Percentiles rank a stretch among this genome's conserved stretches.
These are phyloP conservation scores for Chymomyza amoena DNA, from an alignment of 2,888 invertebrate species.

Conservation along the genomic window DNA sequence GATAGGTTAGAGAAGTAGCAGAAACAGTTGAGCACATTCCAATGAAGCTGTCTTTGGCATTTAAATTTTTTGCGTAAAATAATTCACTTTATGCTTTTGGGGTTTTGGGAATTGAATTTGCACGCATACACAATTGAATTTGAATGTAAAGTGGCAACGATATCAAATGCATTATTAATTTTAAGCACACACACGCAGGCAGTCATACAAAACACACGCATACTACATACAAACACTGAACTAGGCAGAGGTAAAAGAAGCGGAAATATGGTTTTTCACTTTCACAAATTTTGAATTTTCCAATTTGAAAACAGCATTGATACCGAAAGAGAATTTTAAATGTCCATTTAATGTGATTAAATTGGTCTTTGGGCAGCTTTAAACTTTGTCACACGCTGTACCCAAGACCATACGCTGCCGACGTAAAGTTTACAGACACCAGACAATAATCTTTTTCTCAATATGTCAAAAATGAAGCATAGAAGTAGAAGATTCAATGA, in stretches of 20 bases:
- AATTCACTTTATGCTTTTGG: conserved; percentile 72
- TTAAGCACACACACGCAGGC: conserved; percentile 14
- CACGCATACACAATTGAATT: conserved; percentile 76
- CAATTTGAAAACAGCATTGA: conserved; percentile 6
- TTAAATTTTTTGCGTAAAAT: conserved; percentile 63
- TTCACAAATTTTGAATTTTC: conserved; percentile 25
- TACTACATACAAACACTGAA: conserved; percentile 1
- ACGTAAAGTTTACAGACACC: too few relatives aligned
- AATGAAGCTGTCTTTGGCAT: conserved; percentile 26
- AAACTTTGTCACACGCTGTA: neutral
- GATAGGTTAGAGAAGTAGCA: too few relatives aligned
- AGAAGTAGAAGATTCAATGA: too few relatives aligned
- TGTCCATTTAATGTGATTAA: conserved; percentile 63
- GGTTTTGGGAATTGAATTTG: conserved; percentile 76
- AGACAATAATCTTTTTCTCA: too few relatives aligned
- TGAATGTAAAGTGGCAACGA: conserved; percentile 65
- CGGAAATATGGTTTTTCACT: conserved; percentile 61
- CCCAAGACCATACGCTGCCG: too few relatives aligned
- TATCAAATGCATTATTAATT: conserved; percentile 67
- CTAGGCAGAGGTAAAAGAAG: neutral
- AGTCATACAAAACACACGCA: conserved; percentile 17
- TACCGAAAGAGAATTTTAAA: conserved; percentile 59
- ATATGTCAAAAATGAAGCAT: too few relatives aligned
- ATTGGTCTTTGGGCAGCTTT: conserved; percentile 34
- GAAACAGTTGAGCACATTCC: neutral